Evolutionary conservation across 1,140 invertebrate genomes (phyloP).

Genomic region (Hypsibius dujardini): DNA sequence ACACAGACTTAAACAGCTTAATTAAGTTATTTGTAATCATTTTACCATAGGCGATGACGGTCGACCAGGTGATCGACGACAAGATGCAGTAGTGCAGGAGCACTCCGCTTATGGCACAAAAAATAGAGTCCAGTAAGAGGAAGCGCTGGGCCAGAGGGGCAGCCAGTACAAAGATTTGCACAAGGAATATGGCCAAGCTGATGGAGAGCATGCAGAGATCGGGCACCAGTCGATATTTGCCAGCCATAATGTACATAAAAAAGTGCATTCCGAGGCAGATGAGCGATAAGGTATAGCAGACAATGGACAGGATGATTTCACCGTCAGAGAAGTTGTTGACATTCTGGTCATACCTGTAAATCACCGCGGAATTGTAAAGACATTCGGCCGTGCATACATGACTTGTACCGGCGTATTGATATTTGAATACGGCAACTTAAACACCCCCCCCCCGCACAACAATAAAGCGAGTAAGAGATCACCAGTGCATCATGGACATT

Average conservation of each 20-base stretch:
- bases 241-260: constrained; percentile 2
- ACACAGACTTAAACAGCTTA: no score
- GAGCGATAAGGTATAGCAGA: background rate
- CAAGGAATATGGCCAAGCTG: background rate
- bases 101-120: background rate
- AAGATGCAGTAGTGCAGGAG: background rate
- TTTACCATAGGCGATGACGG: background rate
- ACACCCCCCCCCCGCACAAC: no score
- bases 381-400: no score
- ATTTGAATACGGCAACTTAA: no score
- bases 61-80: background rate
- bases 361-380: background rate
- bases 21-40: no score
- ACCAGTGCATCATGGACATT: no score
- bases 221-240: background rate
- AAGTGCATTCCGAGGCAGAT: background rate
- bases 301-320: constrained; percentile 12
- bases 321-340: background rate
- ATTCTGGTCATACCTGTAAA: constrained; percentile 4
- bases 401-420: no score
- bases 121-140: background rate
- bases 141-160: background rate
- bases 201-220: background rate
- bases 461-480: no score
- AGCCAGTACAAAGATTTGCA: background rate